Conservation (phyloP, 2,888 invertebrate species). For the Meteorus cinctellus region DNA sequence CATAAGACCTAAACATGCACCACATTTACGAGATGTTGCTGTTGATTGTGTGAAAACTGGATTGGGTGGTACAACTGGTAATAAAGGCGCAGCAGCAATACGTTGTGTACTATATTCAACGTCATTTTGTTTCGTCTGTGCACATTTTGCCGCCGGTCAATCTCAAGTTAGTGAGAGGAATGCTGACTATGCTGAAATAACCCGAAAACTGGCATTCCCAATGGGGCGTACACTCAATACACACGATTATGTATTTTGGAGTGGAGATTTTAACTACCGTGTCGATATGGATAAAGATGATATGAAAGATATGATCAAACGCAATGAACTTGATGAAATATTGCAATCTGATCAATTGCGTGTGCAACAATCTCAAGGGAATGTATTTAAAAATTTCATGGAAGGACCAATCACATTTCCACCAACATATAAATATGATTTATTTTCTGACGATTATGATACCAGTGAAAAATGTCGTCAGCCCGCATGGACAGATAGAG, state of each 20-base stretch:
- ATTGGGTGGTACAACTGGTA: conserved; percentile 95
- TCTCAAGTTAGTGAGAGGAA: conserved; percentile 96
- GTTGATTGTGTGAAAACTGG: conserved; percentile 98
- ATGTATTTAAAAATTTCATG: conserved; percentile 92
- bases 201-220: conserved; percentile 90
- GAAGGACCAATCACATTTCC: conserved; percentile 95
- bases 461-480: conserved; percentile 98
- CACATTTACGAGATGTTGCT: conserved; percentile 93
- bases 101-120: conserved; percentile 93
- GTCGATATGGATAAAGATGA: conserved; percentile 97
- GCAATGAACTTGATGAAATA: conserved; percentile 84
- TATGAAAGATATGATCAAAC: conserved; percentile 87
- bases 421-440: conserved; percentile 99
- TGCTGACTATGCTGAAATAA: conserved; percentile 97
- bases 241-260: conserved; percentile 99
- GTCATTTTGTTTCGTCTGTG: conserved; percentile 97
- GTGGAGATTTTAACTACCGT: conserved; percentile 99
- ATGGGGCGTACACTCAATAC: conserved; percentile 94
- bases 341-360: conserved; percentile 91
- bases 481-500: conserved; percentile 98
- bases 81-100: conserved; percentile 97
- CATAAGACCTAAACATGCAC: conserved; percentile 90
- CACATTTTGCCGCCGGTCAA: conserved; percentile 99
- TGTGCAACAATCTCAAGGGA: conserved; percentile 84
- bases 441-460: conserved; percentile 99